phyloP scores from a whole-genome alignment of 2,888 invertebrate genomes.

The Terebella lapidaria region DNA sequence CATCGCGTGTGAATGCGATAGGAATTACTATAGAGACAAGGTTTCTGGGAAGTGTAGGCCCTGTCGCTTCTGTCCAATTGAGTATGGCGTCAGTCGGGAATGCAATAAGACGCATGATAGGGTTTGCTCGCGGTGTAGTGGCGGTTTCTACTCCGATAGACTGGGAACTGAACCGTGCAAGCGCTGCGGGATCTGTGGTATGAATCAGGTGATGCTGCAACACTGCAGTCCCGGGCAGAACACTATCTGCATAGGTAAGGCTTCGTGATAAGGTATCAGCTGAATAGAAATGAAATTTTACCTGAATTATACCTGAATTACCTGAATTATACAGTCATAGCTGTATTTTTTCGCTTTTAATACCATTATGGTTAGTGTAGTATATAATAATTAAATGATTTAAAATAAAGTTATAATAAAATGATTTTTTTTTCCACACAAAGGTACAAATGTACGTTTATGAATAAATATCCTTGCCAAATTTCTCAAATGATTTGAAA shows the following conservation, averaged over 20 bases:
- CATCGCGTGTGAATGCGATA: conserved; percentile 39
- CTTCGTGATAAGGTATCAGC: not conserved
- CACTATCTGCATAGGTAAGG: conserved; percentile 43
- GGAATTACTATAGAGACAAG: conserved; percentile 34
- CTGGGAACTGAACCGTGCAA: conserved; percentile 32
- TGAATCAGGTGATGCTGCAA: conserved; percentile 34
- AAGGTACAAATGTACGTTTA: too few relatives aligned
- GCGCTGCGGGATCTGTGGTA: conserved; percentile 35
- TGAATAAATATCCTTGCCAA: too few relatives aligned
- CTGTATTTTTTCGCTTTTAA: too few relatives aligned
- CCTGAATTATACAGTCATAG: too few relatives aligned
- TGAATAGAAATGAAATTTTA: not conserved
- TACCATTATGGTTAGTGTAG: too few relatives aligned
- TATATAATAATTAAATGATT: too few relatives aligned
- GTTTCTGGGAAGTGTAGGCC: conserved; percentile 29
- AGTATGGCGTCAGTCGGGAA: conserved; percentile 32
- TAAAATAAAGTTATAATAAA: too few relatives aligned
- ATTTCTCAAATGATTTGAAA: too few relatives aligned
- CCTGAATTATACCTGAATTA: too few relatives aligned
- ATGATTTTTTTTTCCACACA: too few relatives aligned
- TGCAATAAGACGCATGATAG: conserved; percentile 37
- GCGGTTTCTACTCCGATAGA: conserved; percentile 40
- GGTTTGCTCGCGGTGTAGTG: conserved; percentile 37
- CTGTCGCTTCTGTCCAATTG: conserved; percentile 38
- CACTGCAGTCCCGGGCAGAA: conserved; percentile 41